A percentile compares a stretch with the other conserved stretches of the same genome.
These are phyloP conservation scores for Coleophora flavipennella DNA, from an alignment of 2,888 invertebrate species.

Conservation along the genomic window DNA sequence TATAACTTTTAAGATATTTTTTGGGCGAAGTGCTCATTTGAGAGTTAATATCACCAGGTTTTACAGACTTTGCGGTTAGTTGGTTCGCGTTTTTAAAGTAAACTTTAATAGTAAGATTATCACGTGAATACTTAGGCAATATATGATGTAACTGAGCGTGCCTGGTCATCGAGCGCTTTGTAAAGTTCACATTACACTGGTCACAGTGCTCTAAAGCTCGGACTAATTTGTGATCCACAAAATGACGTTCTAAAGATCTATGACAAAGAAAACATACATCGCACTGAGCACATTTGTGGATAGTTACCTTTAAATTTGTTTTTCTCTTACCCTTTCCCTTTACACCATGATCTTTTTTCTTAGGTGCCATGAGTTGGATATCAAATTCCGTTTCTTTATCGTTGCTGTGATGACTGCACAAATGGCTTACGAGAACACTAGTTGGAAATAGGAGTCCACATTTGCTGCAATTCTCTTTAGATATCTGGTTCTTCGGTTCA, in stretches of 20 bases:
- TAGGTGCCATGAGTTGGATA: too few species aligned
- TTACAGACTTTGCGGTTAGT: too few species aligned
- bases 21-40: too few species aligned
- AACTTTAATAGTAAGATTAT: too few species aligned
- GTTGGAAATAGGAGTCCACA: constrained; percentile 29
- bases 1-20: too few species aligned
- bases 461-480: constrained; percentile 29
- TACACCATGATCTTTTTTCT: too few species aligned
- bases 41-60: too few species aligned
- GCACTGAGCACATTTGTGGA: constrained; percentile 16
- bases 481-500: constrained; percentile 9
- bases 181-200: not conserved
- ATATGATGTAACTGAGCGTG: constrained; percentile 1
- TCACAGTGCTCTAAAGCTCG: not conserved
- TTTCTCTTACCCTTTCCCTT: constrained; percentile 3
- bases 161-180: not conserved
- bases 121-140: too few species aligned
- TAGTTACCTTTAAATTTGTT: not conserved
- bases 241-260: constrained; percentile 6
- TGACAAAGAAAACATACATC: constrained; percentile 11
- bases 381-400: constrained; percentile 6
- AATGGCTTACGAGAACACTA: constrained; percentile 25
- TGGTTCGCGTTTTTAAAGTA: too few species aligned
- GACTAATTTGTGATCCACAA: not conserved
- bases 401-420: constrained; percentile 30